These are phyloP conservation scores for Siphlonurus alternatus DNA, from an alignment of 2,888 invertebrate species.

Conservation along the genomic window DNA sequence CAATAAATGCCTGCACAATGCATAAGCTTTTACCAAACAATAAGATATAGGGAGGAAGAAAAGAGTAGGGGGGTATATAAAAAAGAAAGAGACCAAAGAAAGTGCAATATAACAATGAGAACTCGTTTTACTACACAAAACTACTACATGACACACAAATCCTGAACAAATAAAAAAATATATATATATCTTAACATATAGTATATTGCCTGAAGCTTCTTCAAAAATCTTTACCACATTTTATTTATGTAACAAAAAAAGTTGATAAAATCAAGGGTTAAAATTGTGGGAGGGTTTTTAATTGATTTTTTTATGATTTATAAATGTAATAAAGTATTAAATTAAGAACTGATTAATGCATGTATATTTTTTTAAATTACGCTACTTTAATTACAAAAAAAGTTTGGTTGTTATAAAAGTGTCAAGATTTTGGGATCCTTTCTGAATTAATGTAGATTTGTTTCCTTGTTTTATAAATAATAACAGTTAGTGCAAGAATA, in stretches of 20 bases:
- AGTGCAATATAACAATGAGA: background rate
- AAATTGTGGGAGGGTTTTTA: background rate
- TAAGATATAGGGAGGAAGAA: background rate
- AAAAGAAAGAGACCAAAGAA: background rate
- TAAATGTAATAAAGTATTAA: too few species aligned
- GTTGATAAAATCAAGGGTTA: background rate
- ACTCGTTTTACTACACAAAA: background rate
- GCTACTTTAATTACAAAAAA: too few species aligned
- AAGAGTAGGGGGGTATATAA: too few species aligned
- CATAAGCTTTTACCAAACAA: background rate
- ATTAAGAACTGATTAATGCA: too few species aligned
- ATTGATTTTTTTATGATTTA: background rate
- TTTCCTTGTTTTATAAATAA: too few species aligned
- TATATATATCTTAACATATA: too few species aligned
- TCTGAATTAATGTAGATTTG: too few species aligned
- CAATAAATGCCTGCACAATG: background rate
- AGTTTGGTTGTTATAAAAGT: too few species aligned
- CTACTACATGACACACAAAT: background rate
- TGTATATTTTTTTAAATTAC: too few species aligned
- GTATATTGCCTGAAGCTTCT: background rate
- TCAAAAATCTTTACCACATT: background rate
- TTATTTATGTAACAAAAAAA: background rate
- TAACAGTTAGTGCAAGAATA: too few species aligned
- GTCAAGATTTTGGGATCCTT: too few species aligned
- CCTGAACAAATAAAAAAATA: background rate